Evolutionary conservation across 2,113 vertebrate species (phyloP).

Genomic region (Podarcis cretensis): DNA sequence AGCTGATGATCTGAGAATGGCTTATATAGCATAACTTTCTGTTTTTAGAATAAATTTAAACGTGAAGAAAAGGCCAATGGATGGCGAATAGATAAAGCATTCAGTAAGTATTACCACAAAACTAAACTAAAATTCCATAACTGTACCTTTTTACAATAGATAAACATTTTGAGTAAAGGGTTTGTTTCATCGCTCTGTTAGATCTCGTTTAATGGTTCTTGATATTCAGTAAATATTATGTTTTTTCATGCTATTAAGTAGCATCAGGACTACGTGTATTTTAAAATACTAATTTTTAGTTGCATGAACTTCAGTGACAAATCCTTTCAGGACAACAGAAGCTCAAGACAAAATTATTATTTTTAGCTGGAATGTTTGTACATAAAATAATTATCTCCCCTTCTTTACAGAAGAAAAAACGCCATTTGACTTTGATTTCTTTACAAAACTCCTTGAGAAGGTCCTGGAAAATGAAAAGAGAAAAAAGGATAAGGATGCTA

Average conservation of each 20-base stretch:
- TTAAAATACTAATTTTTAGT: background rate
- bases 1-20: background rate
- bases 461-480: slow-evolving; percentile 86
- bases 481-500: slow-evolving; percentile 80
- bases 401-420: slow-evolving; percentile 85
- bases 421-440: slow-evolving; percentile 92
- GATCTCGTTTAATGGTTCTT: background rate
- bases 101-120: slow-evolving; percentile 83
- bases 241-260: background rate
- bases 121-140: background rate
- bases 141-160: background rate
- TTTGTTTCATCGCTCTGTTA: background rate
- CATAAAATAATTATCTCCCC: background rate
- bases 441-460: slow-evolving; percentile 89
- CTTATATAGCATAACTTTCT: slow-evolving; percentile 21
- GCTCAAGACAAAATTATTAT: background rate
- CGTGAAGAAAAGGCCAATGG: slow-evolving; percentile 91
- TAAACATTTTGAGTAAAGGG: background rate
- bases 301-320: background rate
- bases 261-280: background rate
- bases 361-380: background rate
- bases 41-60: slow-evolving; percentile 96
- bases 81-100: slow-evolving; percentile 98
- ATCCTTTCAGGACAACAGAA: background rate
- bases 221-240: background rate